Evolutionary conservation across 53 echinoderm and acorn worm species (phyloP), one percentile per base, ranked within the genome.

Genomic region (Apostichopus leukothele): DNA sequence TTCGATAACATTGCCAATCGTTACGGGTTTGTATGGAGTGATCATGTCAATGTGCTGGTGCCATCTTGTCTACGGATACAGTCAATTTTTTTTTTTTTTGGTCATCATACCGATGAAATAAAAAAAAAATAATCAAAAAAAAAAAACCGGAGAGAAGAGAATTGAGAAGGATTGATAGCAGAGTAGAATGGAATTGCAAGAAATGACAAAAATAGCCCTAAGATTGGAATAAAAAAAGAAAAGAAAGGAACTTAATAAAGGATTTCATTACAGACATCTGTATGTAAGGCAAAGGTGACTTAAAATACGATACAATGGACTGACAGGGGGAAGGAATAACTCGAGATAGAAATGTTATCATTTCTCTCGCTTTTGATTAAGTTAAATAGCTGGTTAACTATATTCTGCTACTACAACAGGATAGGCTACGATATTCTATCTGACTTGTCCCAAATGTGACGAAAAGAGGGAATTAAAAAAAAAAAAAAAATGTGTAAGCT

Each of bases 271-370:
- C 81, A 18, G 25, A 81, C 54, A 81, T 81, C 25, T 11, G 81
- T 81, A 81, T 57, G 81, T 81, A 81, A 81, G 81, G 81, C 59
- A 81, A 81, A 81, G 81, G 81, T 81, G 81, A 81, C 19, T 16
- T 54, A 81, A 55, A 81, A 81, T 51, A 81, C 55, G 81, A 81
- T 81, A 81, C 81, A 81, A 10, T 19, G n/a, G 51, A 20, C 81
- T 59, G 59, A 23, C 81, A 81, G 57, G 81, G 59, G 54, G 54
- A 9, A 9, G 54, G 20, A 59, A 57, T 54, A 81, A 81, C 59
- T 53, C 55, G n/a, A 81, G 81, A 54, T 55, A 59, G 18, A 53
- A 81, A 81, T 81, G 81, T 55, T 55, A 81, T 81, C 20, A 81
- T 81, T 79, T 51, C 52, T 81, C 22, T 53, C 11, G 7, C 52